phyloP scores from a whole-genome alignment of 2,888 invertebrate genomes.

The Ectobius pallidus region DNA sequence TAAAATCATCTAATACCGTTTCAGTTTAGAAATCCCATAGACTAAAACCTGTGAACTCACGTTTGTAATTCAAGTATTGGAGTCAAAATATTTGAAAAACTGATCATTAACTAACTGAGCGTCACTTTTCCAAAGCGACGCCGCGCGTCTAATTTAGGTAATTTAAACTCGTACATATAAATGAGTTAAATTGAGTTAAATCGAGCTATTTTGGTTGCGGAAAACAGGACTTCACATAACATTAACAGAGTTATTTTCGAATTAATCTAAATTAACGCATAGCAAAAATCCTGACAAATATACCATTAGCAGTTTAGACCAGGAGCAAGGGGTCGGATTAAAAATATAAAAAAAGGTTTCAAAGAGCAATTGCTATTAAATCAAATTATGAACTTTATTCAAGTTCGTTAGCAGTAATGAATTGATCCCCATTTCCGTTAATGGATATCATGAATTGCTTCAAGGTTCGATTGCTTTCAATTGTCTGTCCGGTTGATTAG shows the following conservation, averaged over 20 bases:
- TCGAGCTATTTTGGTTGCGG: not conserved
- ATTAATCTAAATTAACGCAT: not conserved
- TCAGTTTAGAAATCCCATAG: too few species aligned
- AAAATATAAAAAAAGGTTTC: not conserved
- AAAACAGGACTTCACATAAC: not conserved
- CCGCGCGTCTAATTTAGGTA: not conserved
- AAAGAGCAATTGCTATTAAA: constrained; percentile 13
- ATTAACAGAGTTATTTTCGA: not conserved
- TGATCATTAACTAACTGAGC: too few species aligned
- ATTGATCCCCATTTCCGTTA: constrained; percentile 2
- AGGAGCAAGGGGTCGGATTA: not conserved
- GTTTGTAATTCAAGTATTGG: too few species aligned
- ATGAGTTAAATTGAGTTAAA: not conserved
- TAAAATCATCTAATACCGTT: too few species aligned
- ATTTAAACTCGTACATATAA: not conserved
- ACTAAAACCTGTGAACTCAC: too few species aligned
- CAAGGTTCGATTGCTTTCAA: constrained; percentile 17
- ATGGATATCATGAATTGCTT: constrained; percentile 3
- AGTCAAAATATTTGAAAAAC: too few species aligned
- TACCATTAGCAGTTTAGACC: not conserved
- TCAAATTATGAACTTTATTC: not conserved
- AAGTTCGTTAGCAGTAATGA: not conserved
- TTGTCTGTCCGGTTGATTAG: not conserved
- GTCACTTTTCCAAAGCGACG: not conserved
- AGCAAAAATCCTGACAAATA: not conserved